Percentiles rank a stretch among this genome's conserved stretches.
Evolutionary conservation across 2,113 vertebrate species (phyloP).

Genomic region (Pluvianellus socialis): DNA sequence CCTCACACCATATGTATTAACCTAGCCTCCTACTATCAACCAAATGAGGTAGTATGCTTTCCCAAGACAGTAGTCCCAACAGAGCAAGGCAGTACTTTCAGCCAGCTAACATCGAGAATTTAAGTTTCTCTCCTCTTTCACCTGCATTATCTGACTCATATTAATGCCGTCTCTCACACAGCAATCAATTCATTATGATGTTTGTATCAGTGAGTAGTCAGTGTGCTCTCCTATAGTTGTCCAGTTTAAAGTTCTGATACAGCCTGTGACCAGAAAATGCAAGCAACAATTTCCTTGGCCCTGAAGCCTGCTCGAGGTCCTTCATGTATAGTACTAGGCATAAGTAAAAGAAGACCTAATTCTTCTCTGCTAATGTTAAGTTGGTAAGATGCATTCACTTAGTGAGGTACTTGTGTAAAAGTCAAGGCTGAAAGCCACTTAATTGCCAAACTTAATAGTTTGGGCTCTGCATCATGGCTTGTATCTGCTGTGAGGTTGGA

Average conservation of each 20-base stretch:
- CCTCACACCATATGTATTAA: not conserved
- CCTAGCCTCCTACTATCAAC: not conserved
- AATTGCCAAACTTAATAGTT: not conserved
- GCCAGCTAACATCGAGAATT: not conserved
- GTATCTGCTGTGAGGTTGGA: not conserved
- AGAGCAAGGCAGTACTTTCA: not conserved
- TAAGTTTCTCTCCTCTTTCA: not conserved
- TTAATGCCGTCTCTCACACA: not conserved
- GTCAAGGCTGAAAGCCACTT: not conserved
- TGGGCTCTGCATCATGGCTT: not conserved
- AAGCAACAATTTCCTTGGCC: not conserved
- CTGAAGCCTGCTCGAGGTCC: not conserved
- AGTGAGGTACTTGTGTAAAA: not conserved
- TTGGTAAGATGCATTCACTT: not conserved
- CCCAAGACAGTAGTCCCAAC: fast-evolving
- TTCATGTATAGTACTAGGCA: fast-evolving
- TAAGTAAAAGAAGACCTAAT: not conserved
- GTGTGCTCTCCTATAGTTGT: not conserved
- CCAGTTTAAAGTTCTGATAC: not conserved
- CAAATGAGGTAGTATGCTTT: not conserved
- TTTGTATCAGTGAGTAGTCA: not conserved
- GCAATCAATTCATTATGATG: not conserved
- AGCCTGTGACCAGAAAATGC: not conserved
- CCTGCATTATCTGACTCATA: not conserved
- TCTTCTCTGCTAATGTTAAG: not conserved